A percentile compares a stretch with the other conserved stretches of the same genome.
Conservation (phyloP, 1,140 invertebrate species). For the Polypedilum pembai region DNA sequence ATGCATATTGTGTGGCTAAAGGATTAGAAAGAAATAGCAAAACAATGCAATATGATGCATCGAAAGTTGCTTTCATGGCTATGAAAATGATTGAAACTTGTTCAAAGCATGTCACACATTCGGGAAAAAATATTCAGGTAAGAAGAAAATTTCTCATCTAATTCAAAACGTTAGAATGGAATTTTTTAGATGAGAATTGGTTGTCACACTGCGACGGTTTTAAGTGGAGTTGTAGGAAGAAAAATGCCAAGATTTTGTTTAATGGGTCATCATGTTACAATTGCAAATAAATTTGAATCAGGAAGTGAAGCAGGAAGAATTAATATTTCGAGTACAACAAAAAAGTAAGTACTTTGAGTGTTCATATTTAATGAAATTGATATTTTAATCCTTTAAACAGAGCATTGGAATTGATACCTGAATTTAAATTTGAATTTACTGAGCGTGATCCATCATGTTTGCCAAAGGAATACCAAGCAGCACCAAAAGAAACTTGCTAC, state of each 20-base stretch:
- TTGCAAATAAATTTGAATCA: conserved; percentile 93
- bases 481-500: conserved; percentile 68
- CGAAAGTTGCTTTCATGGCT: conserved; percentile 93
- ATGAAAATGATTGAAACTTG: conserved; percentile 85
- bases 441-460: conserved; percentile 66
- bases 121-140: conserved; percentile 69
- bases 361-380: not conserved
- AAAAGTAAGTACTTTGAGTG: conserved; percentile 59
- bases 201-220: conserved; percentile 79
- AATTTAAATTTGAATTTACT: conserved; percentile 70
- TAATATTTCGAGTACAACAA: conserved; percentile 87
- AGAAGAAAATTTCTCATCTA: conserved; percentile 22
- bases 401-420: conserved; percentile 61
- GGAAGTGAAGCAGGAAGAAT: conserved; percentile 81
- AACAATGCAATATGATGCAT: conserved; percentile 65
- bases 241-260: conserved; percentile 87
- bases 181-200: conserved; percentile 82
- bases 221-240: conserved; percentile 84
- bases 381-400: conserved; percentile 47
- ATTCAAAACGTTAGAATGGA: not conserved
- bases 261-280: conserved; percentile 85
- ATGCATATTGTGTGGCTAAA: conserved; percentile 91
- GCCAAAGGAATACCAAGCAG: conserved; percentile 72
- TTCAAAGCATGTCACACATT: conserved; percentile 75
- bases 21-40: conserved; percentile 74